Conservation (phyloP, 2,113 vertebrate genomes). For the Sebastes schlegelii region DNA sequence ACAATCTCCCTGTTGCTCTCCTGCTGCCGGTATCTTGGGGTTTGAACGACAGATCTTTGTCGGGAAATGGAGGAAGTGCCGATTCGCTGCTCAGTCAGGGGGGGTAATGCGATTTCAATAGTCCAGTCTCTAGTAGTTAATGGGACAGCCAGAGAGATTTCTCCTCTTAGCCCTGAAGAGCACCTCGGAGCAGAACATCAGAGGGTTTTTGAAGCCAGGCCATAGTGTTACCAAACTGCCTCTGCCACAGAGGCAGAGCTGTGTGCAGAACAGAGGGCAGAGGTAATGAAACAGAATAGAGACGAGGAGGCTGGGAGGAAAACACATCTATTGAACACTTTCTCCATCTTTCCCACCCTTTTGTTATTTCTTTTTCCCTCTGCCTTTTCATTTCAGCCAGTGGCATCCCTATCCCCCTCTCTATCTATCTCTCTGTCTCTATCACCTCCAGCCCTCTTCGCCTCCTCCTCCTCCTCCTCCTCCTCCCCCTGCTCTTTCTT, state of each 20-base stretch:
- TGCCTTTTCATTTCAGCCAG: slow-evolving; percentile 47
- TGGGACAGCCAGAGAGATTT: slow-evolving; percentile 50
- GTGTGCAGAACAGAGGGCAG: slow-evolving; percentile 63
- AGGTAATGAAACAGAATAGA: slow-evolving; percentile 58
- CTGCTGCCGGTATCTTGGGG: slow-evolving; percentile 38
- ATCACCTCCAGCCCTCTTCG: slow-evolving; percentile 46
- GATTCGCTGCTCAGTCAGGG: slow-evolving; percentile 34
- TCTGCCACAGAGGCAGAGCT: slow-evolving; percentile 42
- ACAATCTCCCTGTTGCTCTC: slow-evolving; percentile 48
- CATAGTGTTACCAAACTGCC: slow-evolving; percentile 49
- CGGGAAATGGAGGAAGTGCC: slow-evolving; percentile 44
- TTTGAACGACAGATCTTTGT: slow-evolving; percentile 55
- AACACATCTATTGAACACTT: slow-evolving; percentile 45
- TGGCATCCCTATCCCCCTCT: slow-evolving; percentile 54
- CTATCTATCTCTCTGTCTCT: slow-evolving; percentile 50
- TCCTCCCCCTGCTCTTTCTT: slow-evolving; percentile 17
- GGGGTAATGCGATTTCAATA: slow-evolving; percentile 64
- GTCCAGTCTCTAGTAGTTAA: slow-evolving; percentile 56
- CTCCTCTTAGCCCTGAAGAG: slow-evolving; percentile 58
- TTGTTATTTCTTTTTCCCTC: slow-evolving; percentile 46
- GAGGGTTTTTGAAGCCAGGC: slow-evolving; percentile 60
- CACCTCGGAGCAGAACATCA: slow-evolving; percentile 53
- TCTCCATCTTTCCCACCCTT: slow-evolving; percentile 37
- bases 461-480: slow-evolving; percentile 8
- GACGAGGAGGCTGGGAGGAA: slow-evolving; percentile 41